Evolutionary conservation across 2,888 invertebrate species (phyloP).

Genomic region (Hyalella azteca): DNA sequence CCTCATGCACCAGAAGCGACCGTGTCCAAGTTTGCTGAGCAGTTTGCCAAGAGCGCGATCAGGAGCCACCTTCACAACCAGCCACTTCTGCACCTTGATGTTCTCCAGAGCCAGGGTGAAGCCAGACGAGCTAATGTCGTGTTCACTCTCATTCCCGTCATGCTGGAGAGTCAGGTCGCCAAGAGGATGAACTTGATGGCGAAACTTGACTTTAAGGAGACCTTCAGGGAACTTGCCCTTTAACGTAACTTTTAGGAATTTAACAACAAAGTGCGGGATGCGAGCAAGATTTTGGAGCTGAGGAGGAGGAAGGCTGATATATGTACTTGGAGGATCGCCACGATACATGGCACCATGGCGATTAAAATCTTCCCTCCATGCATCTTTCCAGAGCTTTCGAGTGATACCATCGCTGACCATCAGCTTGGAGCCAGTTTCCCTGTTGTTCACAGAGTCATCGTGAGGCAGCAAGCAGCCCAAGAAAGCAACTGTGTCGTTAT

Average conservation of each 20-base stretch:
- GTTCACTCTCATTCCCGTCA: background rate
- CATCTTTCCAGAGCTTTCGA: conserved; percentile 49
- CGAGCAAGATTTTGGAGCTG: conserved; percentile 46
- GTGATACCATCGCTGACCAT: conserved; percentile 47
- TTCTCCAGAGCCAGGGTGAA: background rate
- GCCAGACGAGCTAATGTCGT: conserved; percentile 5
- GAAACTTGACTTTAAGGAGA: conserved; percentile 3
- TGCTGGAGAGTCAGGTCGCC: conserved; percentile 3
- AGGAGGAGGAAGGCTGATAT: conserved; percentile 45
- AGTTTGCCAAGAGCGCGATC: conserved; percentile 46
- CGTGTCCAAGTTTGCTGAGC: conserved; percentile 50
- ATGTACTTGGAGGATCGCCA: conserved; percentile 49
- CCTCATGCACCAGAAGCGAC: conserved; percentile 53
- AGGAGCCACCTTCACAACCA: conserved; percentile 53
- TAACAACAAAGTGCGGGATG: conserved; percentile 48
- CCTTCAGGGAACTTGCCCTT: conserved; percentile 29
- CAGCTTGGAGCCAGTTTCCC: conserved; percentile 49
- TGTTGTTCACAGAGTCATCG: conserved; percentile 56
- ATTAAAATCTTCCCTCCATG: conserved; percentile 51
- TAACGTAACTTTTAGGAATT: conserved; percentile 32
- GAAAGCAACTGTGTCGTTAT: conserved; percentile 50
- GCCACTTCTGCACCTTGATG: conserved; percentile 40
- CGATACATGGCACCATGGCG: conserved; percentile 54
- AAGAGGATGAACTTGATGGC: conserved; percentile 4
- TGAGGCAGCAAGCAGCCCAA: conserved; percentile 53